Base-by-base conservation (phyloP, 2,888 invertebrate genomes). In the Patella ulyssiponensis region DNA sequence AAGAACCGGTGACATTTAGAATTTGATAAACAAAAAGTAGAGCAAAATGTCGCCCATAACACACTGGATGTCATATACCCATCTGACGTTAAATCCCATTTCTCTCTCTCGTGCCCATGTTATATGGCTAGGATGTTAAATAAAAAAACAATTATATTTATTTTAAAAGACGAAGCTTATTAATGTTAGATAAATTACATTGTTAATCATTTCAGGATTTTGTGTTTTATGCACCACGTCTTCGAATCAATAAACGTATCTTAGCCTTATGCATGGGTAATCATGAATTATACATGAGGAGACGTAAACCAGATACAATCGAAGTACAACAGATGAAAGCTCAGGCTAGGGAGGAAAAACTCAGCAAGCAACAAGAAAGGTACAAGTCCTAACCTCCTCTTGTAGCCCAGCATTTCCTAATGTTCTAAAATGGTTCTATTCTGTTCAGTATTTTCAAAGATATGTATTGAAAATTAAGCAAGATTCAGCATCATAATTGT, bases 271-370 rank as follows among this genome's bases (percentile, higher is more conserved):
- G 99, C 92, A 99, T 99, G 99, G 99, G 99, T 89, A 99, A 99
- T 93, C 99, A 99, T 93, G 99, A 99, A 93, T 93, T 99, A 88
- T 99, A 99, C 93, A 99, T 99, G 99, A 95, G 99, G 79, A 94
- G 99, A 85, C 95, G 99, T 91, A 99, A 99, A 93, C 98, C 99
- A 33, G 99, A 99, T 93, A 98, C 99, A 86, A 99, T 99, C 91
- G 99, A 99, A 88, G 98, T 99, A 82, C 99, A 99, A 93, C 99
- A 99, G 93, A 99, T 99, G 99, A 99, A 99, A 94, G 98, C 98
- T 84, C 99, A 99, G 93, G 98, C 98, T 9, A 93, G 96, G 12
- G 98, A 98, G 92, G 98, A 99, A 92, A 98, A 98, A 92, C 94
- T 96, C 83, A 96, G 96, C 84, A 98, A 97, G 93, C 97, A 98